These are phyloP conservation scores for Micrastur ruficollis DNA, from an alignment of 2,797 vertebrate species.

Conservation along the genomic window DNA sequence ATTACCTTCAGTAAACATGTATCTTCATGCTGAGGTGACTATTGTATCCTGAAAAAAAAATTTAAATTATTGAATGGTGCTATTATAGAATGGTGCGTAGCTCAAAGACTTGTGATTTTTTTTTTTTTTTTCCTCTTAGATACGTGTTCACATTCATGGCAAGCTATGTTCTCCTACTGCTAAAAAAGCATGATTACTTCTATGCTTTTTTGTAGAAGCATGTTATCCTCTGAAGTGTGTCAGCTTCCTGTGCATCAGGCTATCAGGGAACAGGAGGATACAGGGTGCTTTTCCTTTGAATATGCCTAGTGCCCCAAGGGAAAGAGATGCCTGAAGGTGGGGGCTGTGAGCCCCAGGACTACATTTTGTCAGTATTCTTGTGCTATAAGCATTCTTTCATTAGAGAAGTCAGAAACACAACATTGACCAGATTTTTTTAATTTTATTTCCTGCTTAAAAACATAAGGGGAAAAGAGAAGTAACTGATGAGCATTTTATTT, in stretches of 20 bases:
- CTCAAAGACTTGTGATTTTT: not conserved
- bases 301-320: not conserved
- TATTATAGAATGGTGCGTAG: fast-evolving
- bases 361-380: not conserved
- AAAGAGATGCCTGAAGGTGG: not conserved
- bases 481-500: not conserved
- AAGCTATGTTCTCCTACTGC: not conserved
- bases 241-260: not conserved
- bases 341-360: not conserved
- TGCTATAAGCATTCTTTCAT: not conserved
- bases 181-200: not conserved
- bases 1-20: not conserved
- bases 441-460: conserved; percentile 10
- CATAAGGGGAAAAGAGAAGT: not conserved
- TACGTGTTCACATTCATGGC: fast-evolving
- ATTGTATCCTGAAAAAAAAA: not conserved
- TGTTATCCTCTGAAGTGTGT: not conserved
- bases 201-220: not conserved
- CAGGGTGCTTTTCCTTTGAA: not conserved
- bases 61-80: not conserved
- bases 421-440: not conserved
- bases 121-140: not conserved
- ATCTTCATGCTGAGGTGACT: not conserved
- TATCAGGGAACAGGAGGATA: not conserved
- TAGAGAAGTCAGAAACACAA: not conserved